phyloP scores from a whole-genome alignment of 2,888 invertebrate genomes.

The Agrotis puta region DNA sequence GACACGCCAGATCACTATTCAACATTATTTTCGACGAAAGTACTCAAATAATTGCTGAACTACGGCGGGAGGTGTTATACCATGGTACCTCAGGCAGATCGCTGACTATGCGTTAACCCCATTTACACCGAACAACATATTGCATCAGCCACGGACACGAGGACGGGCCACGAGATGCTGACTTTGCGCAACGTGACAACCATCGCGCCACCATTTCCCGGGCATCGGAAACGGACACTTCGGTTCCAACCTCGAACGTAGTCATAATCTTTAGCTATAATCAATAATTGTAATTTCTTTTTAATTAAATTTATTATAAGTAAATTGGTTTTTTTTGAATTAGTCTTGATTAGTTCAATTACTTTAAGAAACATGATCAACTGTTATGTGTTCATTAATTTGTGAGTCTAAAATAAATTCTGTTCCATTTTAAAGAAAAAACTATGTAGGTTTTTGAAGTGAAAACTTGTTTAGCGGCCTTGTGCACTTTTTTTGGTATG shows the following conservation, averaged over 20 bases:
- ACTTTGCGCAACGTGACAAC: too few relatives aligned
- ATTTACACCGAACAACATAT: too few relatives aligned
- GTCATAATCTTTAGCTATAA: neutral
- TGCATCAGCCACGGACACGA: too few relatives aligned
- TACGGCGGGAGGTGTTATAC: slow-evolving; percentile 1
- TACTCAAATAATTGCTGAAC: slow-evolving; percentile 14
- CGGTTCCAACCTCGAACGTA: neutral
- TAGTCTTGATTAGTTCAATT: slow-evolving; percentile 62
- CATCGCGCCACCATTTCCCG: too few relatives aligned
- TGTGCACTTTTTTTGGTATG: too few relatives aligned
- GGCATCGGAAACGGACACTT: neutral
- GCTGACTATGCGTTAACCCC: neutral
- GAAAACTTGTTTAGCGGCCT: too few relatives aligned
- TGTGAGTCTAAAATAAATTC: neutral
- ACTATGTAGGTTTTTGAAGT: too few relatives aligned
- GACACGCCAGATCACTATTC: neutral
- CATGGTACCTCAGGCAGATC: neutral
- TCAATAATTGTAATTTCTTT: too few relatives aligned
- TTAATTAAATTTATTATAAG: too few relatives aligned
- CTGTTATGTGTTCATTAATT: slow-evolving; percentile 39
- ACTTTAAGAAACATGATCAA: slow-evolving; percentile 58
- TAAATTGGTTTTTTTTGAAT: too few relatives aligned
- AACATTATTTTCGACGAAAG: slow-evolving; percentile 13
- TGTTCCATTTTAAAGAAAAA: too few relatives aligned
- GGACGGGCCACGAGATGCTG: too few relatives aligned